These are phyloP conservation scores for Drosophila neonasuta DNA, from an alignment of 2,888 invertebrate genomes.

Conservation along the genomic window DNA sequence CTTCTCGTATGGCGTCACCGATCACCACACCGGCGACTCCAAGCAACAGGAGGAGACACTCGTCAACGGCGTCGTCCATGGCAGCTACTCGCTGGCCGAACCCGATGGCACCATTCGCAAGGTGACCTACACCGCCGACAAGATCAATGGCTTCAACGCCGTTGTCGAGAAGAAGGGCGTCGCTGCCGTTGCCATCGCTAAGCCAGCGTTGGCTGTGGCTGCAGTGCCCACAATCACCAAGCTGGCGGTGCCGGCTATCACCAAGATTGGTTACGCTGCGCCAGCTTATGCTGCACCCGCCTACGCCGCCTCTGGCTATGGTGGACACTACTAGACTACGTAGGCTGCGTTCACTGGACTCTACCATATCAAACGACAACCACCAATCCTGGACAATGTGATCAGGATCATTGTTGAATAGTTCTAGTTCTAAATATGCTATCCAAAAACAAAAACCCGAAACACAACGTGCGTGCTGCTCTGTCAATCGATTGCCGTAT, in stretches of 20 bases:
- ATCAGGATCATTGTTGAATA: slow-evolving; percentile 57
- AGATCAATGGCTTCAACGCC: slow-evolving; percentile 81
- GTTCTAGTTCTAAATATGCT: slow-evolving; percentile 44
- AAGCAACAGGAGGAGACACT: slow-evolving; percentile 81
- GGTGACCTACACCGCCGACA: slow-evolving; percentile 81
- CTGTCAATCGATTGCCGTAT: slow-evolving; percentile 28
- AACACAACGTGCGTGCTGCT: slow-evolving; percentile 58
- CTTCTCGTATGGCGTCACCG: slow-evolving; percentile 81
- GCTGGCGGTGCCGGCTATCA: slow-evolving; percentile 64
- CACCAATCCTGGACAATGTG: slow-evolving; percentile 19
- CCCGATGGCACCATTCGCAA: slow-evolving; percentile 81
- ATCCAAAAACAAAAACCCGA: slow-evolving; percentile 24
- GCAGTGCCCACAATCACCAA: slow-evolving; percentile 71
- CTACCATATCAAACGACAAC: slow-evolving; percentile 20
- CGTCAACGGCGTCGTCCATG: slow-evolving; percentile 81
- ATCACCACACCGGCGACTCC: slow-evolving; percentile 80
- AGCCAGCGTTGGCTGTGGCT: slow-evolving; percentile 57
- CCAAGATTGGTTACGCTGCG: slow-evolving; percentile 66
- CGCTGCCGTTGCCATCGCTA: slow-evolving; percentile 60
- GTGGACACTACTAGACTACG: slow-evolving; percentile 57
- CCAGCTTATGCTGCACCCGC: slow-evolving; percentile 48
- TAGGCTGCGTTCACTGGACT: not conserved
- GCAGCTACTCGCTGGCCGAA: slow-evolving; percentile 81
- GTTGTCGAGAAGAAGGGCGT: slow-evolving; percentile 79
- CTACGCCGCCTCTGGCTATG: slow-evolving; percentile 58